Evolutionary conservation across 2,797 vertebrate species (phyloP), one percentile per base, ranked within the genome.

Genomic region (Danionella dracula): DNA sequence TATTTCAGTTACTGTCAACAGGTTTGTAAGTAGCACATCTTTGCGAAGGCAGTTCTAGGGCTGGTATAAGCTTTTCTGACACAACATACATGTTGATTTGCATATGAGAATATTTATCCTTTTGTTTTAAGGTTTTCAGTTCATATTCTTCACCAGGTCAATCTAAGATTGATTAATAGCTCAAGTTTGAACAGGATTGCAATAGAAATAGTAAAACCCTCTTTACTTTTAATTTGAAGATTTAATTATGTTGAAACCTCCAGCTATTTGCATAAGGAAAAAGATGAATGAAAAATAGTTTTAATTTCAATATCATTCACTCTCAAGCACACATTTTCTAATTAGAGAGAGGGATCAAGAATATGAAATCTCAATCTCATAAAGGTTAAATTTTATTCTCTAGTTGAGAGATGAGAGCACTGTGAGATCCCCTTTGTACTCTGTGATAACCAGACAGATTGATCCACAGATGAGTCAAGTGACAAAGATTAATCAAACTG

Each of bases 21-120:
- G n/a, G n/a, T n/a, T n/a, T n/a, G n/a, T n/a, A n/a, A n/a, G n/a
- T n/a, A n/a, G n/a, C n/a, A 49, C 62, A 60, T 56, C 71, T 49
- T 31, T 68, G 56, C 74, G 84, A 87, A 88, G 85, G 83, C 76
- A 76, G 90, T 89, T 89, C 87, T n/a, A n/a, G n/a, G n/a, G n/a
- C n/a, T n/a, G n/a, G n/a, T n/a, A n/a, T n/a, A n/a, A n/a, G n/a
- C n/a, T n/a, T n/a, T n/a, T n/a, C n/a, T n/a, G n/a, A n/a, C n/a
- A n/a, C n/a, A n/a, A n/a, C n/a, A n/a, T n/a, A n/a, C n/a, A n/a
- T n/a, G n/a, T n/a, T n/a, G n/a, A n/a, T n/a, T n/a, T n/a, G n/a
- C n/a, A n/a, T n/a, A n/a, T n/a, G n/a, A n/a, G n/a, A n/a, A 27
- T 3, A 27, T 3, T 27, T 27, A 27, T 3, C 23, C 6, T 27